Evolutionary conservation across 2,113 vertebrate species (phyloP).

Genomic region (Gavia stellata): DNA sequence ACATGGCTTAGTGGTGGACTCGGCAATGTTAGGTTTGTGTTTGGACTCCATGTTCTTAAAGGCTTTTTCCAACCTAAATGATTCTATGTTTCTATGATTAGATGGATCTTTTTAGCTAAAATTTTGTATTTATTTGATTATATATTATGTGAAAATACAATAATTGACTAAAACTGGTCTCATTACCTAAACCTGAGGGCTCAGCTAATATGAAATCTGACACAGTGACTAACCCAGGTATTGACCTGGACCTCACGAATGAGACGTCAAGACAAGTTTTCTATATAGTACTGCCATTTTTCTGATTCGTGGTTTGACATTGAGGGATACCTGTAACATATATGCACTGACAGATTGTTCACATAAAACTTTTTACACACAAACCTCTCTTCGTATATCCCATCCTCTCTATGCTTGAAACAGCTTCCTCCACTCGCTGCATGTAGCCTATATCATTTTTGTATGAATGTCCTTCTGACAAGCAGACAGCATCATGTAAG

Average conservation of each 20-base stretch:
- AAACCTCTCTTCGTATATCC: not conserved
- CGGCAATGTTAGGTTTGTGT: not conserved
- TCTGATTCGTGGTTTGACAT: not conserved
- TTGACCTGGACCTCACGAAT: accelerated
- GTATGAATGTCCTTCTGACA: not conserved
- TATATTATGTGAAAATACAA: not conserved
- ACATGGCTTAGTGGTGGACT: not conserved
- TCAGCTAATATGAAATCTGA: not conserved
- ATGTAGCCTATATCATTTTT: not conserved
- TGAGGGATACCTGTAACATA: not conserved
- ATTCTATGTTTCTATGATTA: not conserved
- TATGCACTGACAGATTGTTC: accelerated
- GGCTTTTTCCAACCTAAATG: not conserved
- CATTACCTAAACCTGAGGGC: not conserved
- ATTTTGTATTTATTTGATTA: not conserved
- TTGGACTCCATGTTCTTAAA: not conserved
- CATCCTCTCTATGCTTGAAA: not conserved
- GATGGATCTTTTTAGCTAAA: not conserved
- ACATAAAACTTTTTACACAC: not conserved
- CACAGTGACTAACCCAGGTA: not conserved
- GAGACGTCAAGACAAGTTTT: not conserved
- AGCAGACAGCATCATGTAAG: not conserved
- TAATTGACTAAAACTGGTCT: not conserved
- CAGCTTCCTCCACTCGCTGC: not conserved
- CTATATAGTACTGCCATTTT: not conserved